These are phyloP conservation scores for Paelopatides confundens DNA, from an alignment of 53 echinoderm and acorn worm genomes.

Conservation along the genomic window DNA sequence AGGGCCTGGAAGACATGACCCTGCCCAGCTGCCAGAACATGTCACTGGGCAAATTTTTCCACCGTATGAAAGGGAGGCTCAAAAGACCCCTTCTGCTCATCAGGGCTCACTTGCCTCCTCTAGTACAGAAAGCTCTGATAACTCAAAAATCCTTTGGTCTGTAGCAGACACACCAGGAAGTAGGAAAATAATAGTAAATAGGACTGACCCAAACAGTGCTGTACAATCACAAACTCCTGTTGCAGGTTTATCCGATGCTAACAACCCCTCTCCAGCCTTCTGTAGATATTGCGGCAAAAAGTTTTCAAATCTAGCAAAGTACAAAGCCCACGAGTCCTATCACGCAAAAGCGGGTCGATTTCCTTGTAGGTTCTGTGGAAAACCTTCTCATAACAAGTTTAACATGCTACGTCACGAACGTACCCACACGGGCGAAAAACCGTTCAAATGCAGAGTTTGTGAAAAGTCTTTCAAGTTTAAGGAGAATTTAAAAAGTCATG, in stretches of 20 bases:
- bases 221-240: not conserved
- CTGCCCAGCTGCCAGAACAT: not conserved
- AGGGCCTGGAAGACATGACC: not conserved
- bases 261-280: conserved; percentile 2
- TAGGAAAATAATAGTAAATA: not conserved
- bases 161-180: not conserved
- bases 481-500: not conserved
- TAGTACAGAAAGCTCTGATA: not conserved
- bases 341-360: not conserved
- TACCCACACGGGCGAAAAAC: conserved; percentile 24
- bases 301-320: conserved; percentile 31
- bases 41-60: not conserved
- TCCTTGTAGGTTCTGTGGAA: conserved; percentile 26
- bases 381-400: not conserved
- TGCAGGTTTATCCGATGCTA: not conserved
- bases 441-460: not conserved
- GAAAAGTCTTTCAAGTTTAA: not conserved
- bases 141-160: not conserved
- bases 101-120: not conserved
- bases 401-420: conserved; percentile 20
- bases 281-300: conserved; percentile 26
- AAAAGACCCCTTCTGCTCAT: not conserved
- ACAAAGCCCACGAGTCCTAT: conserved; percentile 23
- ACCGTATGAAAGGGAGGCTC: not conserved
- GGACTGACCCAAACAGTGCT: not conserved